Base-by-base conservation (phyloP, 2,113 vertebrate genomes). In the Gracilinanus agilis region DNA sequence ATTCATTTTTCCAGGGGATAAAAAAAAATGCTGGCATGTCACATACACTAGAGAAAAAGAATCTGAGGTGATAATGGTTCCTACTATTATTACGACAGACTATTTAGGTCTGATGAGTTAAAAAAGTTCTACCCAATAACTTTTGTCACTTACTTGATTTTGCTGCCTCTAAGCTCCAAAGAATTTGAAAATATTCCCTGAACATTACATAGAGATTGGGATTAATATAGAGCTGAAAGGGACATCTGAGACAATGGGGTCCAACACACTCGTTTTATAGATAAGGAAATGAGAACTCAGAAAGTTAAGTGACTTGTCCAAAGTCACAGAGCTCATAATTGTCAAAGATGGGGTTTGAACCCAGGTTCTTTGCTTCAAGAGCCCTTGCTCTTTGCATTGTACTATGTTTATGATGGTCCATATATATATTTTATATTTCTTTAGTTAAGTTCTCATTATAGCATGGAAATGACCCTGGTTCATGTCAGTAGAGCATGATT, bases 61-160 rank as follows among this genome's bases (percentile, higher is more conserved):
- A 9, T 56, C 0, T 0, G 9, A 3, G 53, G 56, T 90, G 88
- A 90, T 0, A 0, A 89, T 24, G 83, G 44, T 40, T 54, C 9
- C 75, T 23, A 24, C 19, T 67, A 3, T 44, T n/a, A n/a, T n/a
- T n/a, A n/a, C n/a, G n/a, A n/a, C n/a, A n/a, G n/a, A 24, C 19
- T 67, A 3, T 44, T 96, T 89, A 21, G n/a, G 67, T 21, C 23
- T 40, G 67, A 40, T 83, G 34, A 83, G n/a, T 40, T 83, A n/a
- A 40, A 83, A 49, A 40, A 83, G 7, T 83, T 83, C 67, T 83
- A 83, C 34, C 16, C n/a, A 83, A 40, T 40, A 83, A 83, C 19
- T 83, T 83, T 23, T 83, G 67, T 23, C 67, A 40, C 7, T 83
- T 83, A 83, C 67, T 40, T 23, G 67, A 40, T 40, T 40, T 29